Conservation (phyloP, 2,797 vertebrate species). For the Halcyon badia region DNA sequence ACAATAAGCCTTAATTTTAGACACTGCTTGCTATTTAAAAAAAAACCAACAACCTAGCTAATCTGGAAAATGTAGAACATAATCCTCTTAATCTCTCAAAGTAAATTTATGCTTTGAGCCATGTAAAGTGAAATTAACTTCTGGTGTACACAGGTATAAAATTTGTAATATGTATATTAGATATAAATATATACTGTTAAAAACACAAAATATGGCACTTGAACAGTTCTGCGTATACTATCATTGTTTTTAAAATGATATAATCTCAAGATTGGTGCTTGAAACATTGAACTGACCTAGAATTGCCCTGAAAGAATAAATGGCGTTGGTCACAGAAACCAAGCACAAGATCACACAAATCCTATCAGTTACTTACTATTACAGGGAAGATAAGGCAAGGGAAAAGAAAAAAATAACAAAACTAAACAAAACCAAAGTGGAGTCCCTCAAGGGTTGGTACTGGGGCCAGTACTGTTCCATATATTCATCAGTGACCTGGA, state of each 20-base stretch:
- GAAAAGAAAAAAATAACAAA: background rate
- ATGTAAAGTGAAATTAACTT: background rate
- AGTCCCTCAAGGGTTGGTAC: too few relatives aligned
- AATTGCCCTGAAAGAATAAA: background rate
- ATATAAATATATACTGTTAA: background rate
- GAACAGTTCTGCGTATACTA: background rate
- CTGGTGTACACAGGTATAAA: background rate
- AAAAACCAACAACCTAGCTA: background rate
- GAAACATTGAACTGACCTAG: background rate
- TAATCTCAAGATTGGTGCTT: background rate
- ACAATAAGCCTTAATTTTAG: background rate
- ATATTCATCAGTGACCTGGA: too few relatives aligned
- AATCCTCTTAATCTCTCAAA: conserved; percentile 13
- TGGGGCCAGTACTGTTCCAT: too few relatives aligned
- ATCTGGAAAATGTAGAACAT: background rate
- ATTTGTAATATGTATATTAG: background rate
- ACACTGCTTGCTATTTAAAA: background rate
- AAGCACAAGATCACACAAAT: background rate
- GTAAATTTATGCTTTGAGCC: background rate
- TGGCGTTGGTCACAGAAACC: accelerated
- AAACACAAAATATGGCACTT: background rate
- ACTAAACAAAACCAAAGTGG: too few relatives aligned
- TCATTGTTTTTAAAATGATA: accelerated
- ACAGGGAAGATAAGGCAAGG: background rate
- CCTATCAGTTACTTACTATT: background rate